Base-by-base conservation (phyloP, 2,888 invertebrate species). In the Resseliella maxima region DNA sequence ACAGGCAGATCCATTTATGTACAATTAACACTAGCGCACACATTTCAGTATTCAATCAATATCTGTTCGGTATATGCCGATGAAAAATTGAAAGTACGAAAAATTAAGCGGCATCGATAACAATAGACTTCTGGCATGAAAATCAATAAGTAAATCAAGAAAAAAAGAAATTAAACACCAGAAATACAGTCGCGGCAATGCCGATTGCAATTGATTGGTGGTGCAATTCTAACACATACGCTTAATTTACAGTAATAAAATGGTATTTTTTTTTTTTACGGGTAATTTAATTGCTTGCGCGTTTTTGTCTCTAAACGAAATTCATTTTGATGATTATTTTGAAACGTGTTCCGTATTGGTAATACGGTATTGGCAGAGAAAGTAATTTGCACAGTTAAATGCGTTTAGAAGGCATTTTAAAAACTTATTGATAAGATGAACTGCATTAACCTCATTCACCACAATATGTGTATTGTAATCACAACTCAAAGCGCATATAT, bases 241-340 rank as follows among this genome's bases (percentile, higher is more conserved):
- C 12, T 72, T 35, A 27, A 31, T 72, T 72, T 72, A 15, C 59
- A 59, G 41, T 59, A 72, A 72, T 72, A 72, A 72, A 72, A n/a
- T 15, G 24, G n/a, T 59, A n/a, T n/a, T n/a, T n/a, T n/a, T n/a
- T n/a, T 50, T n/a, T 8, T 72, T 72, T 31, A 31, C 72, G 18
- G 35, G 31, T 72, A 72, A 72, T 72, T 72, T 31, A 31, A 72
- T 72, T 72, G 27, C 72, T 27, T n/a, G n/a, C n/a, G 72, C 72
- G 31, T 27, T 72, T 50, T 72, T 72, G 72, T 31, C 72, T 72
- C 12, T 72, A 72, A 72, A 72, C 31, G 35, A 35, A 31, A 72
- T 24, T 24, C 24, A 72, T 15, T 59, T 72, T 72, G 72, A 21
- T 72, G 59, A 50, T 50, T 18, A 21, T 59, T 15, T 59, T 24